A percentile compares a stretch with the other conserved stretches of the same genome.
Evolutionary conservation across 2,113 vertebrate genomes (phyloP).

Genomic region (Otolemur garnettii): DNA sequence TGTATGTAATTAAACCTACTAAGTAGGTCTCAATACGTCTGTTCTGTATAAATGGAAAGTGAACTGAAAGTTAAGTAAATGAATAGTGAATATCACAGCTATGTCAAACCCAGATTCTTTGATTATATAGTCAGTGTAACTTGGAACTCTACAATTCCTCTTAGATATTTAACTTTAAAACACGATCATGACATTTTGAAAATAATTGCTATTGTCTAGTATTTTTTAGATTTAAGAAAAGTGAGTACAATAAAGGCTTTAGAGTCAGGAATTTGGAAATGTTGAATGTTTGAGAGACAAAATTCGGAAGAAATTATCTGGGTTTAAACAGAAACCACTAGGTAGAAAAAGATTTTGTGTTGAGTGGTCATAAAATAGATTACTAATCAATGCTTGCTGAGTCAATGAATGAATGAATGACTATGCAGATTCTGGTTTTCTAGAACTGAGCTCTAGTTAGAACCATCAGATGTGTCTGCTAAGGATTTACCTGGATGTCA

Average conservation of each 20-base stretch:
- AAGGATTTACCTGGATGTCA: constrained; percentile 82
- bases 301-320: background rate
- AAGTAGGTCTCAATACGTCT: background rate
- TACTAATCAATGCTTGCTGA: background rate
- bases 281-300: background rate
- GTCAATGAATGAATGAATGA: background rate
- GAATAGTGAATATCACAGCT: background rate
- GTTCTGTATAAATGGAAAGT: constrained; percentile 32
- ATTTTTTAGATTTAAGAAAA: background rate
- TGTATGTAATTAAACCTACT: background rate
- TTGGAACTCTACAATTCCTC: background rate
- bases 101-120: background rate
- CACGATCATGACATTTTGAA: background rate
- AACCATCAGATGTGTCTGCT: background rate
- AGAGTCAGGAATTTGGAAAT: constrained; percentile 25
- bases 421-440: background rate
- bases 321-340: background rate
- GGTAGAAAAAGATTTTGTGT: background rate
- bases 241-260: background rate
- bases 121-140: background rate
- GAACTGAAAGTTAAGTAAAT: constrained; percentile 31
- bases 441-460: background rate
- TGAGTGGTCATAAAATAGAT: background rate
- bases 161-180: background rate
- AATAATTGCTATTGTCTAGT: constrained; percentile 4